Base-by-base conservation (phyloP, 2,888 invertebrate genomes). In the Drosophila maculinotata region DNA sequence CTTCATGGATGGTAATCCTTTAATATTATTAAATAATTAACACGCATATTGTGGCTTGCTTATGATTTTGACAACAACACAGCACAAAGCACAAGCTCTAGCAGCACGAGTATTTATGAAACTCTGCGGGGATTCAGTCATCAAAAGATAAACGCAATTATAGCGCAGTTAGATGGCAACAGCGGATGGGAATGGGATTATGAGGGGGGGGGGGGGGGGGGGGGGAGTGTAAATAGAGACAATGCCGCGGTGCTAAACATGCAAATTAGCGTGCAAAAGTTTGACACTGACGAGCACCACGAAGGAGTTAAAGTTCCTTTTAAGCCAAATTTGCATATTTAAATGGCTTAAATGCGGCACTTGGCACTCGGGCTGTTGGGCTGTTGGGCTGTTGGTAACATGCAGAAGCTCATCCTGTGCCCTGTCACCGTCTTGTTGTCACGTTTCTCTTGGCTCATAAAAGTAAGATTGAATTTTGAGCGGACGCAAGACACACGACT, bases 111-210 rank as follows among this genome's bases (percentile, higher is more conserved):
- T 49, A 69, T 75, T 66, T 77, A 71, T 75, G 62, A 10, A 60
- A 17, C 59, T 49, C 65, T 5, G 49, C 71, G 41, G 58, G 77
- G 81, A 84, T 79, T 81, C 77, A 75, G 56, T 73, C 84, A 79
- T 79, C 84, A 79, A 76, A 76, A 81, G 87, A 87, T 84, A 84
- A 84, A 84, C 78, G 71, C 87, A 84, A 87, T 84, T 84, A 84
- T 64, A 65, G 52, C 67, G 67, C 69, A 79, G 71, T 81, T 80
- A 69, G 57, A 59, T 42, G 69, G 25, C 53, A 26, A 23, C 33
- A 35, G 2, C 54, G 12, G 20, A 20, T 20, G 42, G 15, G 31
- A 23, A 25, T n/a, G 30, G 35, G n/a, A n/a, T n/a, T n/a, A n/a
- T n/a, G n/a, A n/a, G n/a, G n/a, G 0, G 28, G 20, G 17, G 30